phyloP scores from a whole-genome alignment of 2,888 invertebrate species.

The Galeruca laticollis region DNA sequence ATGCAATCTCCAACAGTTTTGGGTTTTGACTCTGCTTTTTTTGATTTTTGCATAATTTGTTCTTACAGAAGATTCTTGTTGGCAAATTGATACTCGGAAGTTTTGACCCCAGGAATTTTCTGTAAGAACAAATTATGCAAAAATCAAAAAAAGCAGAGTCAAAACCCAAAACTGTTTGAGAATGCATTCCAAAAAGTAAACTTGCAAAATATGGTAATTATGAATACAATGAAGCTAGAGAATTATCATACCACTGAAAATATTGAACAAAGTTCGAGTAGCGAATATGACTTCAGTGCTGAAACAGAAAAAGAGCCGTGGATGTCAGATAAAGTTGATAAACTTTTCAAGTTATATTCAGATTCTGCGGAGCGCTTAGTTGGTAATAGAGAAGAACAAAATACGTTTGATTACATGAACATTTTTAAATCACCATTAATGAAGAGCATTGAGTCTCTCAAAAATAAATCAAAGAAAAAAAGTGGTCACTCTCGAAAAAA shows the following conservation, averaged over 20 bases:
- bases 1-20: slow-evolving; percentile 74
- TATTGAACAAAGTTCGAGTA: slow-evolving; percentile 42
- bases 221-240: slow-evolving; percentile 68
- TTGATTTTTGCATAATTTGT: slow-evolving; percentile 42
- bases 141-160: slow-evolving; percentile 53
- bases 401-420: slow-evolving; percentile 31
- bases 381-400: slow-evolving; percentile 25
- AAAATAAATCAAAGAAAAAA: too few species aligned
- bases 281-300: slow-evolving; percentile 40
- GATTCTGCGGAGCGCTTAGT: slow-evolving; percentile 31
- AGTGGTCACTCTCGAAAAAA: slow-evolving; percentile 48
- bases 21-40: slow-evolving; percentile 57
- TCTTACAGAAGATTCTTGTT: slow-evolving; percentile 53
- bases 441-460: too few species aligned
- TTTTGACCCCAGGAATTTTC: too few species aligned
- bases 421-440: slow-evolving; percentile 55
- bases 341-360: slow-evolving; percentile 55
- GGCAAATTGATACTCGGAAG: too few species aligned
- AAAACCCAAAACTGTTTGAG: slow-evolving; percentile 70
- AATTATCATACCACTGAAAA: slow-evolving; percentile 61
- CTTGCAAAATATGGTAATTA: slow-evolving; percentile 69
- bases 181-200: slow-evolving; percentile 75
- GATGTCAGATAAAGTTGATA: slow-evolving; percentile 72
- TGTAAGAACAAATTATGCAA: slow-evolving; percentile 48
- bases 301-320: slow-evolving; percentile 69